These are phyloP conservation scores for Synanceia verrucosa DNA, from an alignment of 2,797 vertebrate genomes.

Conservation along the genomic window DNA sequence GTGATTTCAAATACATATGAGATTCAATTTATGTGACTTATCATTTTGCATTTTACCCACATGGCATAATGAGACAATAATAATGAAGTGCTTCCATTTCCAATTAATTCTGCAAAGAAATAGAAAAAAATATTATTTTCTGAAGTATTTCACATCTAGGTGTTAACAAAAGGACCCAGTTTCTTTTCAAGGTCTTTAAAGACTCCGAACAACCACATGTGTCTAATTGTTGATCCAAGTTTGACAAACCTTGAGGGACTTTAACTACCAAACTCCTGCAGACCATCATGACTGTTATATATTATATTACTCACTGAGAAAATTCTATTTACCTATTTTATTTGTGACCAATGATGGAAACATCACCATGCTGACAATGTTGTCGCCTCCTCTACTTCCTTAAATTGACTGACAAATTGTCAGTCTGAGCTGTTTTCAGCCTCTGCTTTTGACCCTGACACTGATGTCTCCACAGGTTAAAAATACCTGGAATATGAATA, in stretches of 20 bases:
- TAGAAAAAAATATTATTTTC: neutral
- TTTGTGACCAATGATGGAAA: neutral
- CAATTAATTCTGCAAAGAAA: neutral
- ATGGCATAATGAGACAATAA: neutral
- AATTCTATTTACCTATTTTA: neutral
- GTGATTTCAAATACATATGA: neutral
- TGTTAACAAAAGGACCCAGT: neutral
- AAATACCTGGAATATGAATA: constrained; percentile 70
- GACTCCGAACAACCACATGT: neutral
- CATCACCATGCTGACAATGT: neutral
- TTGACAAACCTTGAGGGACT: neutral
- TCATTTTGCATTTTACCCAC: neutral
- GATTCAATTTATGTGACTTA: no score
- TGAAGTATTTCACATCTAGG: neutral
- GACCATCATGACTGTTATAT: neutral
- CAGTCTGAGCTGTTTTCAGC: constrained; percentile 31
- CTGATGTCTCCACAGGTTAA: constrained; percentile 54
- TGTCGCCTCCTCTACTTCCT: neutral
- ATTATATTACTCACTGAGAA: neutral
- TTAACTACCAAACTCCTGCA: neutral
- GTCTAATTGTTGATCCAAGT: neutral
- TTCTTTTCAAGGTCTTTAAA: neutral
- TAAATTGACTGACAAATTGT: neutral
- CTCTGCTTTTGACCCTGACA: constrained; percentile 33
- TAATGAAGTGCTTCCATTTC: neutral